These are phyloP conservation scores for Sebastiscus tertius DNA, from an alignment of 2,797 vertebrate genomes.

Conservation along the genomic window DNA sequence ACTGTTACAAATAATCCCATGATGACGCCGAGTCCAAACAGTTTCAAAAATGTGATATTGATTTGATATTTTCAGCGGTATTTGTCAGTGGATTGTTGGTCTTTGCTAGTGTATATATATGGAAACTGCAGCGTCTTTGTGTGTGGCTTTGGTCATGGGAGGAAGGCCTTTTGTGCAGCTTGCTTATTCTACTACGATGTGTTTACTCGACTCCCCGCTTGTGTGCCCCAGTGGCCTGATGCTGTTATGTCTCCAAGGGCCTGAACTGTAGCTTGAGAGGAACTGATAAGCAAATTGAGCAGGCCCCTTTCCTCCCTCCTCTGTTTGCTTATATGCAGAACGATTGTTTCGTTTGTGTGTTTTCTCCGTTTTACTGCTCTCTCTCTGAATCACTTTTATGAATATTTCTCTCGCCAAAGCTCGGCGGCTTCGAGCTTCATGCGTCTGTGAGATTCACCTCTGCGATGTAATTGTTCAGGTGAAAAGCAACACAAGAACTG, in stretches of 20 bases:
- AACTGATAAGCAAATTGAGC: slow-evolving; percentile 62
- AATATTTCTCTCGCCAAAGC: slow-evolving; percentile 12
- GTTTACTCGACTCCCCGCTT: slow-evolving; percentile 67
- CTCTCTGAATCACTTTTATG: neutral
- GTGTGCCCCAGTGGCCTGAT: slow-evolving; percentile 59
- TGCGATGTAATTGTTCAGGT: slow-evolving; percentile 32
- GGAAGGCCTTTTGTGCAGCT: slow-evolving; percentile 60
- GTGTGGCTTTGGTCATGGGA: slow-evolving; percentile 68
- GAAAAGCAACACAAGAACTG: slow-evolving; percentile 29
- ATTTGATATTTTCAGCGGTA: slow-evolving; percentile 53
- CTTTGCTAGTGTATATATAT: slow-evolving; percentile 29
- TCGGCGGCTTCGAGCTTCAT: neutral
- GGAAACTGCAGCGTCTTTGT: slow-evolving; percentile 37
- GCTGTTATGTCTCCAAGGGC: slow-evolving; percentile 68
- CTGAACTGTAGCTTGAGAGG: slow-evolving; percentile 51
- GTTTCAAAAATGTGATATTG: slow-evolving; percentile 64
- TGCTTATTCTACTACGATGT: slow-evolving; percentile 64
- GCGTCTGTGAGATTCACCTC: slow-evolving; percentile 19
- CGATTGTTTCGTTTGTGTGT: slow-evolving; percentile 25
- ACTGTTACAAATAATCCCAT: slow-evolving; percentile 77
- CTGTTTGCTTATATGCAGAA: slow-evolving; percentile 11
- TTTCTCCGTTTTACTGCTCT: slow-evolving; percentile 5
- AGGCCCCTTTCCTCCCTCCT: slow-evolving; percentile 15
- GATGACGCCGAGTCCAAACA: slow-evolving; percentile 57
- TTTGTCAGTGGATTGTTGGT: slow-evolving; percentile 43